These are phyloP conservation scores for Nothobranchius kuhntae DNA, from an alignment of 2,113 vertebrate species.

Conservation along the genomic window DNA sequence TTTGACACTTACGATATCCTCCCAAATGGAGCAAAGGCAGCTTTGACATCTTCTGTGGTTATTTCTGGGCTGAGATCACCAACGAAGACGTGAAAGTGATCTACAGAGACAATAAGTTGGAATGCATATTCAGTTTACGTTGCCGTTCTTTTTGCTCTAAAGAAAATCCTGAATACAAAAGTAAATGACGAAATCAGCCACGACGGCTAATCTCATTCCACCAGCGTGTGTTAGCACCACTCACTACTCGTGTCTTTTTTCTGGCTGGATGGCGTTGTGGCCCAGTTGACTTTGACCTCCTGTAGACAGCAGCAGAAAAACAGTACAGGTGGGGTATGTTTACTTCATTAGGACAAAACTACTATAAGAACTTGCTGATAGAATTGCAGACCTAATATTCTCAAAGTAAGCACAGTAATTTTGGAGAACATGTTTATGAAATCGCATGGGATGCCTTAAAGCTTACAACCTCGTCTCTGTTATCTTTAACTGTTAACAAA, in stretches of 20 bases:
- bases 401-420: not conserved
- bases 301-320: slow-evolving; percentile 67
- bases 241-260: slow-evolving; percentile 99
- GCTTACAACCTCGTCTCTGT: not conserved
- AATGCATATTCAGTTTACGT: not conserved
- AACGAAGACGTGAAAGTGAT: slow-evolving; percentile 99
- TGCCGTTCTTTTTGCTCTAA: not conserved
- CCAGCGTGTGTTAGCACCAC: slow-evolving; percentile 56
- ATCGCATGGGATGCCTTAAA: not conserved
- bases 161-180: not conserved
- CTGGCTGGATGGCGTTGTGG: slow-evolving; percentile 98
- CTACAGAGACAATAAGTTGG: slow-evolving; percentile 60
- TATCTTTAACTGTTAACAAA: not conserved
- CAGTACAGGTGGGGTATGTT: slow-evolving; percentile 58
- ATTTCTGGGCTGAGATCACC: slow-evolving; percentile 99
- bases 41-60: slow-evolving; percentile 97
- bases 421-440: not conserved
- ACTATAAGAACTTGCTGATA: not conserved
- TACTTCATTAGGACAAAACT: slow-evolving; percentile 44
- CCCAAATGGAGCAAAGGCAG: slow-evolving; percentile 96
- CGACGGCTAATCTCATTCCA: too few species aligned
- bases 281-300: slow-evolving; percentile 99
- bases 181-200: too few species aligned
- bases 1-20: slow-evolving; percentile 94
- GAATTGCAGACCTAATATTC: not conserved